These are phyloP conservation scores for Stenurella melanura DNA, from an alignment of 2,888 invertebrate genomes.

Conservation along the genomic window DNA sequence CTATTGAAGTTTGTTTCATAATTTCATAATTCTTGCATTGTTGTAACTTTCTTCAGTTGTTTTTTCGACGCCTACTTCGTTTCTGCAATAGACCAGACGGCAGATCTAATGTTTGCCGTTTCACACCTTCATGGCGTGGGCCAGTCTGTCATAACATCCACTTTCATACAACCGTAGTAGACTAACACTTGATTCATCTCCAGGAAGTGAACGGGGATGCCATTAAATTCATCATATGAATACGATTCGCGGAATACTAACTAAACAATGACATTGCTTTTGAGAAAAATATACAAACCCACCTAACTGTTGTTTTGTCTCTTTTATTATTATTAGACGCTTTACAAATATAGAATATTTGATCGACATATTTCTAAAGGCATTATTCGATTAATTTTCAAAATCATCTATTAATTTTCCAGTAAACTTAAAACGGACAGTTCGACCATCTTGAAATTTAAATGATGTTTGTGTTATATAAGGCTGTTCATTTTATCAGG, in stretches of 20 bases:
- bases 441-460: too few relatives aligned
- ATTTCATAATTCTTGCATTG: slow-evolving; percentile 67
- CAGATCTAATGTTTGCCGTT: slow-evolving; percentile 55
- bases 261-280: slow-evolving; percentile 2
- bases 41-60: slow-evolving; percentile 66
- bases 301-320: background rate
- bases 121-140: slow-evolving; percentile 60
- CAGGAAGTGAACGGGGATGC: slow-evolving; percentile 44
- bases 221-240: slow-evolving; percentile 17
- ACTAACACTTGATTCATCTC: slow-evolving; percentile 49
- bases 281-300: slow-evolving; percentile 2
- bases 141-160: slow-evolving; percentile 48
- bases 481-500: too few relatives aligned
- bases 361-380: too few relatives aligned
- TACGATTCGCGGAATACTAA: background rate
- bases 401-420: too few relatives aligned
- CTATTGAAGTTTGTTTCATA: slow-evolving; percentile 66
- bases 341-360: too few relatives aligned
- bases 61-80: slow-evolving; percentile 62
- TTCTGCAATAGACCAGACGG: slow-evolving; percentile 60
- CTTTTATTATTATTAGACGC: too few relatives aligned
- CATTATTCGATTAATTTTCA: too few relatives aligned
- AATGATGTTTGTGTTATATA: too few relatives aligned
- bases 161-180: slow-evolving; percentile 38
- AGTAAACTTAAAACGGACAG: too few relatives aligned